Evolutionary conservation across 2,888 invertebrate genomes (phyloP), one percentile per base, ranked within the genome.

Genomic region (Leptinotarsa peninsularis): DNA sequence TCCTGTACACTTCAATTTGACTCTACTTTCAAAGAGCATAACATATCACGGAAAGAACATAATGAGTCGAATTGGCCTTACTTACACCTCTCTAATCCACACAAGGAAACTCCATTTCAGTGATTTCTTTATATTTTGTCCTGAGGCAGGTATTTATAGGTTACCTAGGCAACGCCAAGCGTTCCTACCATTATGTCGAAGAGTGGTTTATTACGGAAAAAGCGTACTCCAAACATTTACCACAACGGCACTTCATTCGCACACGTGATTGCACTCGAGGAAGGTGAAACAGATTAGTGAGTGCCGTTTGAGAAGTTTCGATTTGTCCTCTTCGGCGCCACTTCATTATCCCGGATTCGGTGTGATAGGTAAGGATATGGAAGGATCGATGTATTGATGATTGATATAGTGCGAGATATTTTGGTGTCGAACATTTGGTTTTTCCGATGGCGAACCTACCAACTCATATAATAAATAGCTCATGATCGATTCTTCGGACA

Each of bases 221-320:
- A 72, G 71, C 75, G 73, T 72, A 69, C 76, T 75, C 68, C 63
- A 72, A 76, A 73, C 75, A 67, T 72, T 77, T 67, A 72, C 75
- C 75, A 73, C 75, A 77, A 77, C 73, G 71, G 66, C 74, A 71
- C 76, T 74, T 74, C 75, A 72, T 75, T 75, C 67, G 71, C 76
- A 78, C 78, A 78, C 76, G 78, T 70, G 75, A 76, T 73, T 78
- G 75, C 78, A 76, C 75, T 76, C 66, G 58, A 69, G 66, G 67
- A 68, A 68, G 54, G 68, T 21, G 68, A 56, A 54, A 68, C 33
- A 56, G 68, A 54, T 68, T 68, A 68, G 27, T 18, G 27, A 52
- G 68, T 58, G 69, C 58, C 49, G 58, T 70, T 70, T 58, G 63
- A 63, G 27, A 33, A 33, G 58, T 60, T 60, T 60, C 60, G 14